Evolutionary conservation across 2,888 invertebrate genomes (phyloP).

Genomic region (Diogma glabrata): DNA sequence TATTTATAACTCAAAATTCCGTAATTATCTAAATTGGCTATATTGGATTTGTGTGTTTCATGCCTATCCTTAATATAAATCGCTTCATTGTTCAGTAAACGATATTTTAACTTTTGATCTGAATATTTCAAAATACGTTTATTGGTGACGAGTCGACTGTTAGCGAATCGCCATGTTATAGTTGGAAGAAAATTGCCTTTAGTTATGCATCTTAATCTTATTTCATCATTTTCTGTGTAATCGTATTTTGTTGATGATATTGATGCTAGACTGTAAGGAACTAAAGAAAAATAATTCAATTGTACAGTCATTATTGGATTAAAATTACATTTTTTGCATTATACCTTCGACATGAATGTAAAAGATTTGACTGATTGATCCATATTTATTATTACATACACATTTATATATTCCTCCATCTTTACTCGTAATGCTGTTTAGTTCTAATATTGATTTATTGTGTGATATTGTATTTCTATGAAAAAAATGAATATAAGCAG

Average conservation of each 20-base stretch:
- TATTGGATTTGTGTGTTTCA: no score
- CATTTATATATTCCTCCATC: slow-evolving; percentile 2
- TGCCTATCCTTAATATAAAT: not conserved
- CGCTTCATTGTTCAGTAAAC: not conserved
- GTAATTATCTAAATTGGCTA: not conserved
- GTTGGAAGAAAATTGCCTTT: not conserved
- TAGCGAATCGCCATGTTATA: not conserved
- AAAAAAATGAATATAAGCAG: no score
- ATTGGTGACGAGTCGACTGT: no score
- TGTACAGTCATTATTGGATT: no score
- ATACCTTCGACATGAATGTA: not conserved
- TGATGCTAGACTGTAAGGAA: no score
- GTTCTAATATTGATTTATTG: no score
- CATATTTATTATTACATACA: not conserved
- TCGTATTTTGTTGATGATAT: not conserved
- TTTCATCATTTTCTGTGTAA: not conserved
- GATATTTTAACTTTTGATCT: not conserved
- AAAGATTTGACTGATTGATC: not conserved
- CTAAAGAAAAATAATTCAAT: no score
- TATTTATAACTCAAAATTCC: not conserved
- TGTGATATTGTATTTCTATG: no score
- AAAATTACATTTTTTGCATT: no score
- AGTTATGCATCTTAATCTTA: slow-evolving; percentile 1
- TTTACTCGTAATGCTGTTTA: not conserved
- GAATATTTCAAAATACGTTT: not conserved